phyloP scores from a whole-genome alignment of 1,140 invertebrate genomes.

The Anoplolepis gracilipes region DNA sequence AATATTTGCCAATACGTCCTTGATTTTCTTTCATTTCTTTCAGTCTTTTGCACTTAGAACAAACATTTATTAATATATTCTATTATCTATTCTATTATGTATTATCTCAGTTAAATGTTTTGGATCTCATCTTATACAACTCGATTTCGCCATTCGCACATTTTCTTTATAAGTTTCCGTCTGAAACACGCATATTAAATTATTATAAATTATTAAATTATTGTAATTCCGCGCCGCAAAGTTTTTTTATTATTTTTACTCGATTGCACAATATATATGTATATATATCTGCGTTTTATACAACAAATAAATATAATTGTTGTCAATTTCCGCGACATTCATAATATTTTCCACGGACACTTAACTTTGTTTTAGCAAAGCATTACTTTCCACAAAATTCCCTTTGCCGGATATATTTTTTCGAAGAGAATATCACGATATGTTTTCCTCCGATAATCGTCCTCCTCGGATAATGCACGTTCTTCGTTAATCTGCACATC shows the following conservation, averaged over 20 bases:
- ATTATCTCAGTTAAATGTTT: too few species aligned
- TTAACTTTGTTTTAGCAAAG: not conserved
- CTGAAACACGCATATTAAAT: not conserved
- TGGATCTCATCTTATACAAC: not conserved
- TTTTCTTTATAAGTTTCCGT: not conserved
- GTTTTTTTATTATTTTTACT: constrained; percentile 7
- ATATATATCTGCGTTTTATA: too few species aligned
- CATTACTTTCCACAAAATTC: not conserved
- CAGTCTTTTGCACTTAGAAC: constrained; percentile 5
- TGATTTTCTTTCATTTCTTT: not conserved
- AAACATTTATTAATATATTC: not conserved
- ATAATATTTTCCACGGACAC: not conserved
- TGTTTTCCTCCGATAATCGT: not conserved
- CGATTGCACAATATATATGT: not conserved
- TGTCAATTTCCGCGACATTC: not conserved
- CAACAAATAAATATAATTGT: not conserved
- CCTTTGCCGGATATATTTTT: not conserved
- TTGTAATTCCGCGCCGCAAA: not conserved
- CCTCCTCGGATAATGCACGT: not conserved
- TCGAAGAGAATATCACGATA: not conserved
- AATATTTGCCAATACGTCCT: not conserved
- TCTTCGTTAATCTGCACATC: not conserved
- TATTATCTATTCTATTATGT: not conserved
- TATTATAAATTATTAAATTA: too few species aligned
- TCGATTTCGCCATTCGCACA: not conserved